Evolutionary conservation across 2,888 invertebrate species (phyloP), one percentile per base, ranked within the genome.

Genomic region (Andrena bicolor): DNA sequence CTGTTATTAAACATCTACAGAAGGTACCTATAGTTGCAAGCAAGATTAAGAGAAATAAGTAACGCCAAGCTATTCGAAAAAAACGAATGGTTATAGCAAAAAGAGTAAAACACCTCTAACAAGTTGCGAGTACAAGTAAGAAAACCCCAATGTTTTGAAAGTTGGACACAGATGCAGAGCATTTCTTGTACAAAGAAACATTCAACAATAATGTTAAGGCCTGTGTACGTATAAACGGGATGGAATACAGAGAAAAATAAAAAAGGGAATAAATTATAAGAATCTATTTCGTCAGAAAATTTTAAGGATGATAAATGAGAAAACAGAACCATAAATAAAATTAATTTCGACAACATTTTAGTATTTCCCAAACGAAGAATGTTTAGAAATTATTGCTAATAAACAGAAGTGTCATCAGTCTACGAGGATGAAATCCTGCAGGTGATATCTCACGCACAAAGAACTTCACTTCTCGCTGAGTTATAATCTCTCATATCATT

Each of bases 401-500:
- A 81, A 86, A 87, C 77, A 66, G 71, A 60, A 26, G 58, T 76
- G 53, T 66, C 76, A 83, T 88, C 82, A 85, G 70, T 86, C 61
- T 13, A 8, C 64, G 61, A 51, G 82, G 61, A 79, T 77, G 85
- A 82, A 86, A 77, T 74, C 49, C 76, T 51, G 70, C 74, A 75
- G 74, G 61, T 48, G 68, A 76, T 82, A 79, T 74, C 80, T 83
- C 85, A 51, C 78, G 71, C 76, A 72, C 80, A 85, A 89, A 86
- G 80, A 88, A 86, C 80, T 84, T 85, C 69, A 64, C 78, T 76
- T 69, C 76, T 74, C 84, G 75, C 83, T 82, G 87, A 88, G 86
- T 91, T 90, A 90, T 91, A 91, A 90, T 88, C 88, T 86, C 87
- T 87, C 87, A 69, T 90, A 89, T 90, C 91, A 92, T 90, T 91